Base-by-base conservation (phyloP, 2,113 vertebrate species). In the Oncorhynchus mykiss region DNA sequence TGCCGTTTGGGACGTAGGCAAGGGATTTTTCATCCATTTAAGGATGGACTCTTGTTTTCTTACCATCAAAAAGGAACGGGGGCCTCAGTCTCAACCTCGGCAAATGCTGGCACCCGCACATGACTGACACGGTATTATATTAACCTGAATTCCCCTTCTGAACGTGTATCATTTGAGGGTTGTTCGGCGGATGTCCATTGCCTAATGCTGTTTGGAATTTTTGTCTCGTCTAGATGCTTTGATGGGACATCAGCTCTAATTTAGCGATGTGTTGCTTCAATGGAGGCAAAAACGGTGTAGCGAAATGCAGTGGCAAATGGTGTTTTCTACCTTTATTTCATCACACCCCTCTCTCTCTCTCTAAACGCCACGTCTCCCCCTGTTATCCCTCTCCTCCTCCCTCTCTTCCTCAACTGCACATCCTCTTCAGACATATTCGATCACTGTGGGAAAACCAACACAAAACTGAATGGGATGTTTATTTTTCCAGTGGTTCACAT, bases 41-140 rank as follows among this genome's bases (percentile, higher is more conserved):
- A 85, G 77, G 76, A 49, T 72, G 79, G 82, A 86, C 80, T 86
- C 79, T 84, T 84, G 48, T 73, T 86, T 81, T 90, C 78, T 65
- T 54, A 6, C 67, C 83, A 78, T 87, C 81, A 84, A 75, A 85
- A 82, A 85, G 80, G 79, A 83, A 5, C 48, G 73, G 77, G 78
- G 57, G 51, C 72, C 77, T 31, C 71, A 84, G 80, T 45, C 39
- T 45, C 13, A 78, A 75, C 6, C n/a, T 22, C n/a, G 1, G 59
- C 20, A 62, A n/a, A 24, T 1, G 59, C 59, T 62, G n/a, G 59
- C 59, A 62, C 11, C 59, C 84, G 73, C 60, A 80, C 2, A 72
- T 90, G 91, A 93, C 82, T 91, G 91, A 90, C 91, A 85, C 82
- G 82, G 75, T 84, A 89, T 90, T 87, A 89, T 88, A 92, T 91